Conservation (phyloP, 1,140 invertebrate species). For the Adelges cooleyi region DNA sequence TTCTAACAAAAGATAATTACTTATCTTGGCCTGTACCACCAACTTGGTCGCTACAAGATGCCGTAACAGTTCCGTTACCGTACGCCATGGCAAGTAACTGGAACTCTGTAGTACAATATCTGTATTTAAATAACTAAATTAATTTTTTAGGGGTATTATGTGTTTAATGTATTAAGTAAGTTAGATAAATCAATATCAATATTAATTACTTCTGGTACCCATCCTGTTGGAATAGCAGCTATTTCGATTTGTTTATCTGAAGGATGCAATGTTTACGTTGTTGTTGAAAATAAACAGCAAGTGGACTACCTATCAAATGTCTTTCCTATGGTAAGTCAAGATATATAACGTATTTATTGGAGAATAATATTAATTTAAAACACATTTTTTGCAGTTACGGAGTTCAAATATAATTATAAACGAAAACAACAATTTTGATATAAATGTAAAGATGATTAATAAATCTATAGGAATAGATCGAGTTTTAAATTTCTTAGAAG, state of each 20-base stretch:
- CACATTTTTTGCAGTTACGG: neutral
- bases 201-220: neutral
- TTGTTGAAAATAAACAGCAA: neutral
- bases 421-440: neutral
- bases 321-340: neutral
- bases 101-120: too few relatives aligned
- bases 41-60: conserved; percentile 46
- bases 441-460: neutral
- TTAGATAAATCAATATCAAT: neutral
- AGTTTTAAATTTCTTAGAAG: conserved; percentile 2
- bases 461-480: neutral
- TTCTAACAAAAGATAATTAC: neutral
- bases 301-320: neutral
- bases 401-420: conserved; percentile 4
- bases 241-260: neutral
- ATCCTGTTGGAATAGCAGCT: neutral
- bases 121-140: too few relatives aligned
- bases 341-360: too few relatives aligned
- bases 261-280: neutral
- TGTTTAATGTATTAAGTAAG: neutral
- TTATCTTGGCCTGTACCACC: conserved; percentile 43
- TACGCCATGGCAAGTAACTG: conserved; percentile 33
- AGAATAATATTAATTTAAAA: neutral
- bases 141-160: conserved; percentile 2
- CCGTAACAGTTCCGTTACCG: conserved; percentile 44